Conservation (phyloP, 1,140 invertebrate genomes). For the Steinernema feltiae region DNA sequence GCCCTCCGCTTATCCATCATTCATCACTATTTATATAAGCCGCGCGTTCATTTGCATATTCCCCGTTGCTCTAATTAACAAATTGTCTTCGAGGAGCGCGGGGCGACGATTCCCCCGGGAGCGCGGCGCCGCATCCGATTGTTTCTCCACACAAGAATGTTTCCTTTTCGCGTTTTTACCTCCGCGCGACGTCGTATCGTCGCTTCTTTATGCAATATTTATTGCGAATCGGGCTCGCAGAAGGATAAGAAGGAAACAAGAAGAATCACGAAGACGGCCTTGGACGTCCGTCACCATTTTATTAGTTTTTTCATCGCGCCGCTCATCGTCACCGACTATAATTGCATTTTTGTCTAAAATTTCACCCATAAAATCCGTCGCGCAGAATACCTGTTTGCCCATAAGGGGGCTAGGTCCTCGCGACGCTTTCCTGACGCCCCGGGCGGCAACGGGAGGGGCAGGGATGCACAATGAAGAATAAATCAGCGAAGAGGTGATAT, state of each 20-base stretch:
- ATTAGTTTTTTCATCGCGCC: constrained; percentile 14
- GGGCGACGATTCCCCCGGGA: not conserved
- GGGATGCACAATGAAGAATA: constrained; percentile 7
- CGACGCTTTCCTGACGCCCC: not conserved
- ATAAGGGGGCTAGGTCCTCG: not conserved
- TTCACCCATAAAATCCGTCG: constrained; percentile 8
- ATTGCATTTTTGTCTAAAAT: constrained; percentile 14
- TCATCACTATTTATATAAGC: constrained; percentile 7
- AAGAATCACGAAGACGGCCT: constrained; percentile 9
- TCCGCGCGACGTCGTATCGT: not conserved
- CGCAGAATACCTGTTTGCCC: constrained; percentile 13
- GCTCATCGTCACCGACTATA: not conserved
- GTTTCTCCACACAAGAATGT: not conserved
- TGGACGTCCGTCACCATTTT: constrained; percentile 7
- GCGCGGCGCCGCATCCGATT: not conserved
- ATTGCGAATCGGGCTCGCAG: not conserved
- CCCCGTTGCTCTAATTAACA: constrained; percentile 5
- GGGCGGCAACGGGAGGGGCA: not conserved
- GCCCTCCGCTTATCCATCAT: not conserved
- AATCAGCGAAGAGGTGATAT: constrained; percentile 11
- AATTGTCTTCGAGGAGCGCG: constrained; percentile 4
- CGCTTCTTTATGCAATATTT: constrained; percentile 13
- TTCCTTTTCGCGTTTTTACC: constrained; percentile 3
- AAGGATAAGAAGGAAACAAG: not conserved
- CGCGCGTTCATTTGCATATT: constrained; percentile 7